Evolutionary conservation across 2,888 invertebrate genomes (phyloP).

Genomic region (Scelioninae gen. 1): DNA sequence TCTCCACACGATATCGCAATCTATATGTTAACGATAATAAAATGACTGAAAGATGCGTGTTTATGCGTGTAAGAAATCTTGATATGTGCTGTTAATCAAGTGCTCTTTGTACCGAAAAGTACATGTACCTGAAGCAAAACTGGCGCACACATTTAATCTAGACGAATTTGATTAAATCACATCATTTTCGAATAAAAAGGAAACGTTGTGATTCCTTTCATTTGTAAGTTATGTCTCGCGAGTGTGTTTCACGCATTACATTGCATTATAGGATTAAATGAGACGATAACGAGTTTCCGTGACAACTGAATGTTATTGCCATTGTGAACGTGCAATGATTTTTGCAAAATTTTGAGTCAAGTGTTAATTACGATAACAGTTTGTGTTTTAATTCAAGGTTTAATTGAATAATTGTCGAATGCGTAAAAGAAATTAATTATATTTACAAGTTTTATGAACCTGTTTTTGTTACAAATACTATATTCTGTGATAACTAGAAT

Average conservation of each 20-base stretch:
- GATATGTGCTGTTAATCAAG: slow-evolving; percentile 49
- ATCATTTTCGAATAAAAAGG: slow-evolving; percentile 17
- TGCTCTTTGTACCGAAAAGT: slow-evolving; percentile 53
- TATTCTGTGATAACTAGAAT: too few species aligned
- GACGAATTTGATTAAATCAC: slow-evolving; percentile 33
- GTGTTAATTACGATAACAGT: too few species aligned
- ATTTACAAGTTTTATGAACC: too few species aligned
- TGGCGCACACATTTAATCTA: slow-evolving; percentile 41
- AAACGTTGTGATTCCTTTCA: slow-evolving; percentile 18
- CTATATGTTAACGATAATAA: slow-evolving; percentile 43
- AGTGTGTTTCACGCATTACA: not conserved
- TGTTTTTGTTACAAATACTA: too few species aligned
- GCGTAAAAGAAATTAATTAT: too few species aligned
- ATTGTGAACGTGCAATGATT: too few species aligned
- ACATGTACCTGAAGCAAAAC: slow-evolving; percentile 29
- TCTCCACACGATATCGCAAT: slow-evolving; percentile 35
- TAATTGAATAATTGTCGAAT: too few species aligned
- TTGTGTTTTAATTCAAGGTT: too few species aligned
- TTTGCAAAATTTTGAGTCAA: too few species aligned
- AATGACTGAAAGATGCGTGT: slow-evolving; percentile 19
- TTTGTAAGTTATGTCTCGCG: not conserved
- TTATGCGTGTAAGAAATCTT: slow-evolving; percentile 41
- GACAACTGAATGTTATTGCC: not conserved
- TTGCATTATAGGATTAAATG: slow-evolving; percentile 19
- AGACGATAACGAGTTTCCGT: slow-evolving; percentile 9